Percentiles rank a stretch among this genome's conserved stretches.
These are phyloP conservation scores for Leucophenga maculata DNA, from an alignment of 2,888 invertebrate genomes.

Conservation along the genomic window DNA sequence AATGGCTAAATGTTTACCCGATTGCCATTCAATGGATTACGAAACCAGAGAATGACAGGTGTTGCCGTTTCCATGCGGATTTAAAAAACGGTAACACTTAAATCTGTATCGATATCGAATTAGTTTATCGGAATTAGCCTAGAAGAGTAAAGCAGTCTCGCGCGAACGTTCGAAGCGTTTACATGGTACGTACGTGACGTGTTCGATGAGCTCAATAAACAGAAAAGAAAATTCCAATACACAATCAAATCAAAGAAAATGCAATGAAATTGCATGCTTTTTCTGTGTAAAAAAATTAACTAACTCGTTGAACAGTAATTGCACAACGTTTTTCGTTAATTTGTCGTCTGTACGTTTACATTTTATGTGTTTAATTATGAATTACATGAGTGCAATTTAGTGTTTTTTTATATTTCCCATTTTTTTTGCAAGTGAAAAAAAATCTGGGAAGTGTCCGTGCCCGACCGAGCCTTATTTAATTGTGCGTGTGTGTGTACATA, in stretches of 20 bases:
- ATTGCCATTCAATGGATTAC: too few species aligned
- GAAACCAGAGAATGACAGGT: too few species aligned
- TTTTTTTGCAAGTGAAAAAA: conserved; percentile 45
- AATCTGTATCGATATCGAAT: too few species aligned
- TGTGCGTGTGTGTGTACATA: conserved; percentile 42
- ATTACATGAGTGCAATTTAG: conserved; percentile 39
- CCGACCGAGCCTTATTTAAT: conserved; percentile 36
- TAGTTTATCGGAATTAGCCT: too few species aligned
- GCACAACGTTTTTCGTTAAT: conserved; percentile 34
- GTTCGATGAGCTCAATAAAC: too few species aligned
- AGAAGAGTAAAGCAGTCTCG: not conserved
- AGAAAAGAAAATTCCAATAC: not conserved
- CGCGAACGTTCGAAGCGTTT: not conserved
- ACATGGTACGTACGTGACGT: not conserved
- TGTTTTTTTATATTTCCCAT: conserved; percentile 30
- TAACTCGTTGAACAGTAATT: conserved; percentile 38
- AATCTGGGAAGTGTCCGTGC: conserved; percentile 29
- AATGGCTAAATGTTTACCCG: too few species aligned
- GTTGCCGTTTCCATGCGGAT: too few species aligned
- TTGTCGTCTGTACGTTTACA: conserved; percentile 32
- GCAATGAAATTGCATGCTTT: conserved; percentile 42
- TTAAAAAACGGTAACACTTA: too few species aligned
- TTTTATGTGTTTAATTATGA: conserved; percentile 35
- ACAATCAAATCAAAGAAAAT: conserved; percentile 34
- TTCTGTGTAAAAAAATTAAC: conserved; percentile 36